Percentiles rank a stretch among this genome's conserved stretches.
Evolutionary conservation across 2,888 invertebrate genomes (phyloP).

Genomic region (Phortica magna): DNA sequence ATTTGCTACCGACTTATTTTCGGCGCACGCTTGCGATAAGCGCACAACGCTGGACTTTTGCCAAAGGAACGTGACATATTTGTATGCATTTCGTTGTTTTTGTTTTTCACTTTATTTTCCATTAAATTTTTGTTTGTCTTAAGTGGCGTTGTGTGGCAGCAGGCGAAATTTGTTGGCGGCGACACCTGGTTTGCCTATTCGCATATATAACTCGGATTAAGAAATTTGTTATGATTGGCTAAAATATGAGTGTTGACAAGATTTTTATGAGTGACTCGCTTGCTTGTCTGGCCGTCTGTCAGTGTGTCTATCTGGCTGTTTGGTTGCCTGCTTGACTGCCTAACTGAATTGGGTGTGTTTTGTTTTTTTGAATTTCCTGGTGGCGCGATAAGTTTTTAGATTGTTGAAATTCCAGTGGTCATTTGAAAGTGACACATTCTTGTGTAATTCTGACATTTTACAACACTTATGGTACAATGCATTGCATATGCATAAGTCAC

Average conservation of each 20-base stretch:
- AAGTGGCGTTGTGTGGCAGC: background rate
- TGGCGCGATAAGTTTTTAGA: slow-evolving; percentile 22
- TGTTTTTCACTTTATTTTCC: no score
- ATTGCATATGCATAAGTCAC: no score
- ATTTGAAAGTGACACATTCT: slow-evolving; percentile 10
- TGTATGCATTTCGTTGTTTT: no score
- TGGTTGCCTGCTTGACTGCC: background rate
- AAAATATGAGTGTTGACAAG: slow-evolving; percentile 32
- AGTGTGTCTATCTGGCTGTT: no score
- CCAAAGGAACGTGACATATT: slow-evolving; percentile 30
- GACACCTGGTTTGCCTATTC: slow-evolving; percentile 17
- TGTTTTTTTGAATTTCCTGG: slow-evolving; percentile 23
- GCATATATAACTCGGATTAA: slow-evolving; percentile 15
- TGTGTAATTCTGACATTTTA: background rate
- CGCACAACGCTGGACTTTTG: background rate
- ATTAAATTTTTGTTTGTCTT: background rate
- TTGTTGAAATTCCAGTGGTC: slow-evolving; percentile 26
- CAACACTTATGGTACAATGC: background rate
- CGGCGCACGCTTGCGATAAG: slow-evolving; percentile 42
- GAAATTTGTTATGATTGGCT: slow-evolving; percentile 34
- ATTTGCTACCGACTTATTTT: slow-evolving; percentile 54
- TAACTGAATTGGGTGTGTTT: slow-evolving; percentile 19
- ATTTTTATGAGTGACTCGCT: slow-evolving; percentile 1
- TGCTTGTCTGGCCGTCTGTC: no score
- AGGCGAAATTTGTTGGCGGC: slow-evolving; percentile 28